A percentile compares a stretch with the other conserved stretches of the same genome.
These are phyloP conservation scores for Metellina segmentata DNA, from an alignment of 2,888 invertebrate genomes.

Conservation along the genomic window DNA sequence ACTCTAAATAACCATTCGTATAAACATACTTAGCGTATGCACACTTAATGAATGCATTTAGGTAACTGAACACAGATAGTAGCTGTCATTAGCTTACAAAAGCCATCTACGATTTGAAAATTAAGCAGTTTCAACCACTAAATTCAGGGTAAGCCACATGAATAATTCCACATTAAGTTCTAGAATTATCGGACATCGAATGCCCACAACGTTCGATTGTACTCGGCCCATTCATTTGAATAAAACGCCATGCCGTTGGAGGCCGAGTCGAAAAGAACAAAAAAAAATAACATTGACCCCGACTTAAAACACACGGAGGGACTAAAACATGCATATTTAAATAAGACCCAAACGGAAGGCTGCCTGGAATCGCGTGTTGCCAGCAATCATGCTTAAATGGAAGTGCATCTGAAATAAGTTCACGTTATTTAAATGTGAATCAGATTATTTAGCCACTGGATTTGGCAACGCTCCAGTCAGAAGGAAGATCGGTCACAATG, in stretches of 20 bases:
- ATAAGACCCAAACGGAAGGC: neutral
- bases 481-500: neutral
- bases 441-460: slow-evolving; percentile 9
- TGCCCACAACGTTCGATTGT: neutral
- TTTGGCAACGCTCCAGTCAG: slow-evolving; percentile 23
- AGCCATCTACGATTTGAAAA: neutral
- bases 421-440: slow-evolving; percentile 46
- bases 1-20: no score
- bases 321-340: slow-evolving; percentile 40
- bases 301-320: neutral
- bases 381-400: slow-evolving; percentile 37
- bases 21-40: no score
- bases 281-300: slow-evolving; percentile 8
- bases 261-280: neutral
- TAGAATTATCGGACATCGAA: neutral
- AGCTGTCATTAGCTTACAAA: neutral
- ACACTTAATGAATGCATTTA: no score
- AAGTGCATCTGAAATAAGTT: slow-evolving; percentile 15
- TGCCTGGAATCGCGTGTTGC: slow-evolving; percentile 15
- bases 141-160: neutral
- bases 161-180: neutral
- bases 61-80: no score
- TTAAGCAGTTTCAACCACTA: neutral
- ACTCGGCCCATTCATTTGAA: no score
- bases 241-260: neutral